These are phyloP conservation scores for Antrozous pallidus DNA, from an alignment of 2,797 vertebrate genomes.

Conservation along the genomic window DNA sequence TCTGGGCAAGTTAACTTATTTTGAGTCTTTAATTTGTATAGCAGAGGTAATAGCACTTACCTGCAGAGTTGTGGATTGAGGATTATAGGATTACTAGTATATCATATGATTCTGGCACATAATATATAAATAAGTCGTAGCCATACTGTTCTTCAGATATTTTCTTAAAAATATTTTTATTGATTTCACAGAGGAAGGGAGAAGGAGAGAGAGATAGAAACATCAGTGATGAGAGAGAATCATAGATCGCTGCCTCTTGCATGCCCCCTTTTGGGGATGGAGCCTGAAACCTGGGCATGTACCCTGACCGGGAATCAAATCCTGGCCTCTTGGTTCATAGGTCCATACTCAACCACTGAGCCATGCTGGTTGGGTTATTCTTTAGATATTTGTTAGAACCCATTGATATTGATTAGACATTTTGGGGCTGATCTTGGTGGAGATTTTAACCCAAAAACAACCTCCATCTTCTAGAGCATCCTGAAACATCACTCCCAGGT, in stretches of 20 bases:
- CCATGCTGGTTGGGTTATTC: too few relatives aligned
- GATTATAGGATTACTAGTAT: not conserved
- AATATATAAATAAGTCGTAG: not conserved
- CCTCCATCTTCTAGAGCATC: not conserved
- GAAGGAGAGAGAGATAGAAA: too few relatives aligned
- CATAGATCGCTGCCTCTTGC: too few relatives aligned
- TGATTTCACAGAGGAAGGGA: too few relatives aligned
- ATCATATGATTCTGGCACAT: not conserved
- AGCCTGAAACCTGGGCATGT: too few relatives aligned
- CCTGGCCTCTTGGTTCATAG: too few relatives aligned
- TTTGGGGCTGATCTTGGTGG: not conserved
- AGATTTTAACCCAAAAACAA: not conserved
- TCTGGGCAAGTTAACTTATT: not conserved
- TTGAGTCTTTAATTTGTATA: not conserved
- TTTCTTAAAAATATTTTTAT: not conserved
- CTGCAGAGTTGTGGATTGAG: not conserved
- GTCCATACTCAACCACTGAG: too few relatives aligned
- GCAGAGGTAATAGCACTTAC: not conserved
- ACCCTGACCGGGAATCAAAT: too few relatives aligned
- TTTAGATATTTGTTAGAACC: not conserved
- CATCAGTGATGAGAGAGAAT: too few relatives aligned
- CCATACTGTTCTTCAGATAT: not conserved
- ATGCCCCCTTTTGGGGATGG: too few relatives aligned
- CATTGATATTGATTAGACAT: not conserved
- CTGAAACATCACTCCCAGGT: not conserved